Conservation (phyloP, 2,113 vertebrate genomes). For the Cryptotis parvus region DNA sequence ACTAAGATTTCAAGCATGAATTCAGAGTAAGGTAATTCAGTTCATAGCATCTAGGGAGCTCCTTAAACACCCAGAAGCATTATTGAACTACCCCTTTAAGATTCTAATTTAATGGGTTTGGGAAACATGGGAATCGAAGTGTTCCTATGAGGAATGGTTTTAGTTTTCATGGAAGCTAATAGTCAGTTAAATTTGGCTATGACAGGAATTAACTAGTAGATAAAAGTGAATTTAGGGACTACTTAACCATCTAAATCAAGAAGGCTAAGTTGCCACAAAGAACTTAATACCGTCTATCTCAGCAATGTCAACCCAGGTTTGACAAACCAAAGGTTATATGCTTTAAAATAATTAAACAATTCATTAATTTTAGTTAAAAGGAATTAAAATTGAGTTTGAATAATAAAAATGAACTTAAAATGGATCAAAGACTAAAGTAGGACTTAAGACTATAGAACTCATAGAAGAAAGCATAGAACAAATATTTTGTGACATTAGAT, state of each 20-base stretch:
- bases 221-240: neutral
- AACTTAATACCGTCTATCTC: neutral
- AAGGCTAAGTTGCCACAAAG: neutral
- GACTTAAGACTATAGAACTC: neutral
- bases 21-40: neutral
- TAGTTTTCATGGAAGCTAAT: neutral
- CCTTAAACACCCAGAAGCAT: neutral
- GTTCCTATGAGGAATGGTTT: constrained; percentile 18
- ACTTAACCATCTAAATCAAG: neutral
- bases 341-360: neutral
- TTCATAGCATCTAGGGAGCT: neutral
- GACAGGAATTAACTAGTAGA: neutral
- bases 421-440: neutral
- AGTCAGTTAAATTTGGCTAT: neutral
- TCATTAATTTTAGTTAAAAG: neutral
- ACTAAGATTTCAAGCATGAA: neutral
- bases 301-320: neutral
- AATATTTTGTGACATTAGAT: neutral
- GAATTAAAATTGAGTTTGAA: neutral
- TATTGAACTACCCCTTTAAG: neutral
- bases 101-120: neutral
- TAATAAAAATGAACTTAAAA: neutral
- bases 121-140: neutral
- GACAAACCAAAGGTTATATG: neutral
- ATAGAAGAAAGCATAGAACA: neutral